These are phyloP conservation scores for Celastrina argiolus DNA, from an alignment of 2,888 invertebrate genomes.

Conservation along the genomic window DNA sequence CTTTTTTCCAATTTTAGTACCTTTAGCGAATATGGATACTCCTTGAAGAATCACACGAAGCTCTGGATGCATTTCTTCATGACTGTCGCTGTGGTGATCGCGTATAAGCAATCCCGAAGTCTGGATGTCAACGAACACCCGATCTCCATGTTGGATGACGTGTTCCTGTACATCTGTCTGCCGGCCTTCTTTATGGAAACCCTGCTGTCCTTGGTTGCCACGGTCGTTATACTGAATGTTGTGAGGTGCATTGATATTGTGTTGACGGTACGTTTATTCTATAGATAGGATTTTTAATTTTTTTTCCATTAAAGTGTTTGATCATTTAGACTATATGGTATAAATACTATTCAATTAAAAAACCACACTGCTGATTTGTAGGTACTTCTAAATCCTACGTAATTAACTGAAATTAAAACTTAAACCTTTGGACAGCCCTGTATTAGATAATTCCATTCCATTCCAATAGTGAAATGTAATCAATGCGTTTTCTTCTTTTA, in stretches of 20 bases:
- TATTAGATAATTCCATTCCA: too few relatives aligned
- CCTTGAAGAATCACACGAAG: conserved; percentile 9
- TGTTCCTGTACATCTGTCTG: conserved; percentile 82
- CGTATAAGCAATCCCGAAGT: conserved; percentile 80
- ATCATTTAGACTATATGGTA: too few relatives aligned
- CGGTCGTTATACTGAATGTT: conserved; percentile 53
- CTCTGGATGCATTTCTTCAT: conserved; percentile 19
- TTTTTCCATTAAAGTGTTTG: too few relatives aligned
- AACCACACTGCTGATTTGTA: too few relatives aligned
- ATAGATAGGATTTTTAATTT: too few relatives aligned
- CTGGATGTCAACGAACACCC: conserved; percentile 81
- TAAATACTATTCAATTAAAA: too few relatives aligned
- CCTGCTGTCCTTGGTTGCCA: conserved; percentile 82
- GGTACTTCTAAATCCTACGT: too few relatives aligned
- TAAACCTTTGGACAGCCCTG: too few relatives aligned
- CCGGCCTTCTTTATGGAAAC: conserved; percentile 85
- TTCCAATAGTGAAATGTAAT: too few relatives aligned
- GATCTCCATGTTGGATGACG: conserved; percentile 81
- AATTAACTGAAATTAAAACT: too few relatives aligned
- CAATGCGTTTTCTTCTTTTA: too few relatives aligned
- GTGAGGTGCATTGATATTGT: conserved; percentile 13
- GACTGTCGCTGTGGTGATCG: conserved; percentile 68
- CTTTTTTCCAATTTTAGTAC: conserved; percentile 2
- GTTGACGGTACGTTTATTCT: conserved; percentile 13
- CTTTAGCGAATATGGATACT: neutral